Evolutionary conservation across 2,113 vertebrate species (phyloP).

Genomic region (Micronycteris hirsuta): DNA sequence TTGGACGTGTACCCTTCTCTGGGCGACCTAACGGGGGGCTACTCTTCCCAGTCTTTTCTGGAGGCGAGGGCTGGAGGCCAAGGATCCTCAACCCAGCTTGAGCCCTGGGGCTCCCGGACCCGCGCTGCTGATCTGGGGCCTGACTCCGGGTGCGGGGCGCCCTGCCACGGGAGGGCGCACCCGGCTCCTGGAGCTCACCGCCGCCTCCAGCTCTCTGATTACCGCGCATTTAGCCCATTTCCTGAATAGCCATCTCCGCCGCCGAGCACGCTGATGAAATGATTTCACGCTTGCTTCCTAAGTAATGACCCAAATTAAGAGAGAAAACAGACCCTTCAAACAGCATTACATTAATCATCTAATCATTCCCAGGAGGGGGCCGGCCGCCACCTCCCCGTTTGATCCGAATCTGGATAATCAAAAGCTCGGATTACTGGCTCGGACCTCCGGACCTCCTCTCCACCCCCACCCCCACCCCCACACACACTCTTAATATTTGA

Average conservation of each 20-base stretch:
- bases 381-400: conserved; percentile 86
- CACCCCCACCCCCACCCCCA: conserved; percentile 58
- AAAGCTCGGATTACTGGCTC: conserved; percentile 87
- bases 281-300: conserved; percentile 91
- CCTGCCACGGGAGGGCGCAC: conserved; percentile 58
- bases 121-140: accelerated
- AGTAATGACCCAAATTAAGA: conserved; percentile 96
- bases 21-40: not conserved
- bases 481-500: conserved; percentile 82
- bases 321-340: conserved; percentile 94
- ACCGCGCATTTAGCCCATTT: conserved; percentile 76
- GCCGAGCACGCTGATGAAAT: conserved; percentile 84
- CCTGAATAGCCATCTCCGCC: conserved; percentile 75
- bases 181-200: not conserved
- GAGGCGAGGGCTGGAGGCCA: not conserved
- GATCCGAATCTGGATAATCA: conserved; percentile 93
- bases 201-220: not conserved
- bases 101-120: not conserved
- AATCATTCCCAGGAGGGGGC: conserved; percentile 88
- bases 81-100: not conserved
- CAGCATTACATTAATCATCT: conserved; percentile 93
- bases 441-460: conserved; percentile 65
- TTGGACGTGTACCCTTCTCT: not conserved
- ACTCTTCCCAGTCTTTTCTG: not conserved
- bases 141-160: not conserved